Conservation (phyloP, 2,113 vertebrate genomes). For the Stigmatopora nigra region DNA sequence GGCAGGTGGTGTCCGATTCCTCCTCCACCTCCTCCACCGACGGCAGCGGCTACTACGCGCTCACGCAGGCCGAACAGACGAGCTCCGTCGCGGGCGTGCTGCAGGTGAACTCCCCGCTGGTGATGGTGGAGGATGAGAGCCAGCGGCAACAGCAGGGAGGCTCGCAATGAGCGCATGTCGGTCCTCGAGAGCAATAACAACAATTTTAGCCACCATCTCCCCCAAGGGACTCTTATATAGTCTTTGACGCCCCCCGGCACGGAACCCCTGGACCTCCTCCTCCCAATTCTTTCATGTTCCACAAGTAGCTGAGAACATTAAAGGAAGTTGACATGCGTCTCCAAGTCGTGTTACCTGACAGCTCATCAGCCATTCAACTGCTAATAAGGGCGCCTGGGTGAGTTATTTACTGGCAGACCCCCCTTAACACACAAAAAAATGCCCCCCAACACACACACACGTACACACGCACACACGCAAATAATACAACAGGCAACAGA, state of each 20-base stretch:
- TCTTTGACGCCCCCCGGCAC: slow-evolving; percentile 37
- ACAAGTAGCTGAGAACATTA: slow-evolving; percentile 71
- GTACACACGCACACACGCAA: background rate
- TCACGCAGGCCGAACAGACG: slow-evolving; percentile 20
- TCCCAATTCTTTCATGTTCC: slow-evolving; percentile 60
- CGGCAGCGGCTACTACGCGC: background rate
- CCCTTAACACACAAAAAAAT: background rate
- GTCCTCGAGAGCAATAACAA: slow-evolving; percentile 20
- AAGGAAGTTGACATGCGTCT: slow-evolving; percentile 71
- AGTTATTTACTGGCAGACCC: slow-evolving; percentile 11
- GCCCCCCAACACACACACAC: background rate
- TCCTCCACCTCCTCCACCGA: slow-evolving; percentile 29
- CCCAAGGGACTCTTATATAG: slow-evolving; percentile 63
- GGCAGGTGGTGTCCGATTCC: slow-evolving; percentile 52
- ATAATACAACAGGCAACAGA: too few relatives aligned
- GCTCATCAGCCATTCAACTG: slow-evolving; percentile 72
- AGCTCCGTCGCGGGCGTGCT: background rate
- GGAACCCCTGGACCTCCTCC: slow-evolving; percentile 48
- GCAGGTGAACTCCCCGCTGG: background rate
- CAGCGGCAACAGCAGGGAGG: slow-evolving; percentile 49
- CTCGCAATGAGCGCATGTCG: slow-evolving; percentile 31
- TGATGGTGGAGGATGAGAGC: slow-evolving; percentile 7
- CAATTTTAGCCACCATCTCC: background rate
- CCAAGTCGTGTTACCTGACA: slow-evolving; percentile 67
- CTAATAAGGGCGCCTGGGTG: slow-evolving; percentile 63